A percentile compares a stretch with the other conserved stretches of the same genome.
Evolutionary conservation across 2,113 vertebrate genomes (phyloP).

Genomic region (Smithornis capensis): DNA sequence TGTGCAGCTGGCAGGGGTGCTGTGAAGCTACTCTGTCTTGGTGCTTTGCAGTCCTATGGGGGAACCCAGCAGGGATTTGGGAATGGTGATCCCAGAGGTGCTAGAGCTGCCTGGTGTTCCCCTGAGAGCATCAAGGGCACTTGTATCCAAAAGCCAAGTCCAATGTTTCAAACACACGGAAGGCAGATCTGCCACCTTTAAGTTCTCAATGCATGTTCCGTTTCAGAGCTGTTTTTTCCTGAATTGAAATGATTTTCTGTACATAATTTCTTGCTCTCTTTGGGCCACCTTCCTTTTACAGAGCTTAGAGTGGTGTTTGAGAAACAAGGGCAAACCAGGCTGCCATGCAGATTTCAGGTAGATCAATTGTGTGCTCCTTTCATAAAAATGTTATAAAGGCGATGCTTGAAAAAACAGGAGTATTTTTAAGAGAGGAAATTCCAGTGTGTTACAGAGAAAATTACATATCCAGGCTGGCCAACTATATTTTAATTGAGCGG

Average conservation of each 20-base stretch:
- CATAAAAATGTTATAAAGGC: not conserved
- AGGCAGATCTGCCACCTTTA: not conserved
- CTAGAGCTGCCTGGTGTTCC: not conserved
- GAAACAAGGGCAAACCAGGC: not conserved
- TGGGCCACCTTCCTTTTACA: not conserved
- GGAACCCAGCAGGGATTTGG: not conserved
- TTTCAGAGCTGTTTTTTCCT: not conserved
- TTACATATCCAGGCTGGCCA: not conserved
- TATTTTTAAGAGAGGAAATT: not conserved
- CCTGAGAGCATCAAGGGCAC: not conserved
- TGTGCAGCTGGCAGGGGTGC: not conserved
- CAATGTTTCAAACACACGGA: not conserved
- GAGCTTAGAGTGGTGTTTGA: not conserved
- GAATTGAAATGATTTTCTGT: not conserved
- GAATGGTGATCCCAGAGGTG: not conserved
- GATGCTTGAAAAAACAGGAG: not conserved
- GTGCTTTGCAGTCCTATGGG: not conserved
- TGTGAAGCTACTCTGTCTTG: not conserved
- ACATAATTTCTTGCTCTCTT: not conserved
- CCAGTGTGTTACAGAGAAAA: not conserved
- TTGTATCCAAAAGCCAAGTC: not conserved
- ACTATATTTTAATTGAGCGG: not conserved
- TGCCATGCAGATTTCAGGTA: not conserved
- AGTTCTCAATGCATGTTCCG: not conserved
- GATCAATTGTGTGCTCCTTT: not conserved